Evolutionary conservation across 2,113 vertebrate species (phyloP), one percentile per base, ranked within the genome.

Genomic region (Zosterops japonicus): DNA sequence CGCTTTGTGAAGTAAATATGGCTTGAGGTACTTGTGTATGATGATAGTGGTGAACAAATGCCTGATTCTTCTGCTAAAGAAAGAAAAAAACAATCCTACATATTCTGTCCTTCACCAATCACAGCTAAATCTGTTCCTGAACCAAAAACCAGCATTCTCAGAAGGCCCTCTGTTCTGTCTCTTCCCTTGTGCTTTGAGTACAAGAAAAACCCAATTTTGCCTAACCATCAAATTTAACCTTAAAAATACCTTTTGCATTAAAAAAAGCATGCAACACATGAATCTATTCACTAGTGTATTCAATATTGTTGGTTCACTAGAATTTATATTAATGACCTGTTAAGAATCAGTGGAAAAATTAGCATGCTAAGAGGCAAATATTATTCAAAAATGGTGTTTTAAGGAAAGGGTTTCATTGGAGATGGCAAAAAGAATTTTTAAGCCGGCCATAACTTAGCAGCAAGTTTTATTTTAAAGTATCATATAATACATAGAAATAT

Each of bases 61-160:
- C 4, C 7, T 60, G 15, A 49, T 52, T 47, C 2, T 59, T 72
- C 39, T 42, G 5, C 22, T 53, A 25, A 8, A 42, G 19, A 44
- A 63, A 56, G 10, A 28, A 47, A 46, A 53, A 60, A 6, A 39
- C 39, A 0, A 3, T 3, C 6, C 5, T 42, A 28, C 9, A 4
- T 71, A 17, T 52, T 71, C n/a, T 53, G 13, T 53, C n/a, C n/a
- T 69, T 69, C 24, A 65, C 24, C 14, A 63, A 8, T 36, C 9
- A 39, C 16, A 49, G 9, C 20, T 63, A 44, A 49, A 80, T 19
- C 21, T 53, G 5, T 52, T 27, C 39, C 27, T 52, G 9, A 77
- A 27, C 6, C 9, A 68, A 53, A 91, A 60, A 1, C 1, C 3
- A 21, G 1, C 16, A 27, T 53, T 77, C 18, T 65, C 33, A 44